Percentiles rank a stretch among this genome's conserved stretches.
These are phyloP conservation scores for Bhutanitis thaidina DNA, from an alignment of 2,888 invertebrate species.

Conservation along the genomic window DNA sequence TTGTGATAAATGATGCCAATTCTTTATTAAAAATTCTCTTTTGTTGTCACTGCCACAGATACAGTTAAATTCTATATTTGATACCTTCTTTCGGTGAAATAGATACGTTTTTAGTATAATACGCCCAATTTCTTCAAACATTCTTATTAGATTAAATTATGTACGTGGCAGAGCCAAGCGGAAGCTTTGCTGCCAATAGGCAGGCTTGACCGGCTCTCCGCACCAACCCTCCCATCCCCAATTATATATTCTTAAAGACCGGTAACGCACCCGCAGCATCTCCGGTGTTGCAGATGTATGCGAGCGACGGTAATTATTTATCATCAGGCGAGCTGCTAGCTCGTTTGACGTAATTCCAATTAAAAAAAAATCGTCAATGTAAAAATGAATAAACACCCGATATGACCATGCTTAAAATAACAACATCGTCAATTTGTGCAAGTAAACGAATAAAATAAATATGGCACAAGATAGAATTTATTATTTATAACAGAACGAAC, in stretches of 20 bases:
- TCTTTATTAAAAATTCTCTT: constrained; percentile 58
- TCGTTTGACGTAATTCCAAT: too few species aligned
- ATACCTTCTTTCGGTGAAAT: neutral
- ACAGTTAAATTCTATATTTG: constrained; percentile 26
- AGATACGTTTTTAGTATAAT: neutral
- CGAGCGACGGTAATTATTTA: too few species aligned
- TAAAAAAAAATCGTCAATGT: neutral
- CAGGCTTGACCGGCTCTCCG: too few species aligned
- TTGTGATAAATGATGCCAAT: constrained; percentile 56
- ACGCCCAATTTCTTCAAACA: neutral
- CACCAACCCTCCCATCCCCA: too few species aligned
- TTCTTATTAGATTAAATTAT: too few species aligned
- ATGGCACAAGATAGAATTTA: constrained; percentile 20
- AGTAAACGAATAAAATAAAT: constrained; percentile 6
- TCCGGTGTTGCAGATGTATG: too few species aligned
- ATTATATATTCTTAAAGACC: too few species aligned
- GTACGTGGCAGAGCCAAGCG: too few species aligned
- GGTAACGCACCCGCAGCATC: too few species aligned
- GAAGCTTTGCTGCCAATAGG: too few species aligned
- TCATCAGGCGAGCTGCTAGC: too few species aligned
- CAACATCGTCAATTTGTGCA: constrained; percentile 9
- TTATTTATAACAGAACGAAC: constrained; percentile 22
- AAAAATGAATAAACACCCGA: neutral
- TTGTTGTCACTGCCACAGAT: constrained; percentile 32
- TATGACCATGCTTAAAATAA: neutral